These are phyloP conservation scores for Lycodopsis pacificus DNA, from an alignment of 2,797 vertebrate genomes.

Conservation along the genomic window DNA sequence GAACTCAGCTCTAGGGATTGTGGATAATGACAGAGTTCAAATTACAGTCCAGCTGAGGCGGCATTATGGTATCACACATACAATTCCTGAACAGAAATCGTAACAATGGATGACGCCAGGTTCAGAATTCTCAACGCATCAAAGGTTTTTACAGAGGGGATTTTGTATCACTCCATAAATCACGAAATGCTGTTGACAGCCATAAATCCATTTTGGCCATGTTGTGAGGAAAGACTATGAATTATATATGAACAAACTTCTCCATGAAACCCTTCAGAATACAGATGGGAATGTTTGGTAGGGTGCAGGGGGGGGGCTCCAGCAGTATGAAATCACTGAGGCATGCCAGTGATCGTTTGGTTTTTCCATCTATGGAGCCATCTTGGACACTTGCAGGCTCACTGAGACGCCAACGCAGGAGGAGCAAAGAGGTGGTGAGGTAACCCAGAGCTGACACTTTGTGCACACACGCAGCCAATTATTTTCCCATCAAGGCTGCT, in stretches of 20 bases:
- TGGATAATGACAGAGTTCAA: constrained; percentile 35
- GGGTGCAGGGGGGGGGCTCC: background rate
- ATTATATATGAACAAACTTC: background rate
- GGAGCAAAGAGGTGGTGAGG: constrained; percentile 38
- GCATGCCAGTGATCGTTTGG: constrained; percentile 35
- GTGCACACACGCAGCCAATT: constrained; percentile 39
- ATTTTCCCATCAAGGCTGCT: constrained; percentile 26
- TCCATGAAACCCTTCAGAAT: background rate
- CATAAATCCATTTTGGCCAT: background rate
- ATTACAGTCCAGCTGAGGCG: constrained; percentile 47
- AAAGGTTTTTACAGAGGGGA: too few species aligned
- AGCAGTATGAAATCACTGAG: constrained; percentile 15
- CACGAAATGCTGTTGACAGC: background rate
- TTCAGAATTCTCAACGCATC: too few species aligned
- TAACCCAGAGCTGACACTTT: constrained; percentile 60
- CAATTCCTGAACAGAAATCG: background rate
- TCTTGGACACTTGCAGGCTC: constrained; percentile 40
- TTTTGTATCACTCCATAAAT: background rate
- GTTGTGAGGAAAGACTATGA: too few species aligned
- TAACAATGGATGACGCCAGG: too few species aligned
- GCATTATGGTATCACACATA: background rate
- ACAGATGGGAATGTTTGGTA: background rate
- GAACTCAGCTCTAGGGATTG: constrained; percentile 36
- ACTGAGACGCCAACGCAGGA: constrained; percentile 22
- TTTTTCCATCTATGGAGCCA: constrained; percentile 48